Base-by-base conservation (phyloP, 1,140 invertebrate genomes). In the Drosophila eugracilis region DNA sequence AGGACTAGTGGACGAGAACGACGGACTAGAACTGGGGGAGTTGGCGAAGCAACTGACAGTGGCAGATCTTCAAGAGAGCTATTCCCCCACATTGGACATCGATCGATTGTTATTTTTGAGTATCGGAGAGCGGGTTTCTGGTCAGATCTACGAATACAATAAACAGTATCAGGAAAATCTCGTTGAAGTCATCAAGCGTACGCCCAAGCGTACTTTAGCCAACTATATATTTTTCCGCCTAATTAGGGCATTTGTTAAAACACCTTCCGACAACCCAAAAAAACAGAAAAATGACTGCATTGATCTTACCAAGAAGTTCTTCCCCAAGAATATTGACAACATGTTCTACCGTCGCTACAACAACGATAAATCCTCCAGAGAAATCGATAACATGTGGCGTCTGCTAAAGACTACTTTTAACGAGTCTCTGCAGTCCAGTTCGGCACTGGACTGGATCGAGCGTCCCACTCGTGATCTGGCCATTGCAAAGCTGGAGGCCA, bases 321-420 rank as follows among this genome's bases (percentile, higher is more conserved):
- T 90, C 1, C 42, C 83, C 6, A 85, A 85, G 48, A 76, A 76
- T 36, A 26, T 90, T 21, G 89, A 90, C 32, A 85, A 90, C n/a
- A 89, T 90, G 88, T 45, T 91, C 24, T 91, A 78, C 45, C 55
- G 81, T 0, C 63, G 59, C 5, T 70, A 78, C 47, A 76, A 76
- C 1, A 71, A 55, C 41, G 66, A 73, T 2, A 54, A 47, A 15
- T 78, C 84, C 0, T 74, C 73, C 30, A n/a, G 17, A 1, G 75
- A 83, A 39, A 63, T 91, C 4, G 62, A 89, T 7, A 42, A 55
- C 19, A 83, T 91, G 9, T 91, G 88, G 84, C 34, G 37, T 1
- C 66, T 89, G 14, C 37, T 90, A 0, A 86, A 86, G 44, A 12
- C 55, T 9, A 78, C 67, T 2, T 90, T 90, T 7, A 72, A 69